Percentiles rank a stretch among this genome's conserved stretches.
These are phyloP conservation scores for Leptocoma aspasia DNA, from an alignment of 2,113 vertebrate genomes.

Conservation along the genomic window DNA sequence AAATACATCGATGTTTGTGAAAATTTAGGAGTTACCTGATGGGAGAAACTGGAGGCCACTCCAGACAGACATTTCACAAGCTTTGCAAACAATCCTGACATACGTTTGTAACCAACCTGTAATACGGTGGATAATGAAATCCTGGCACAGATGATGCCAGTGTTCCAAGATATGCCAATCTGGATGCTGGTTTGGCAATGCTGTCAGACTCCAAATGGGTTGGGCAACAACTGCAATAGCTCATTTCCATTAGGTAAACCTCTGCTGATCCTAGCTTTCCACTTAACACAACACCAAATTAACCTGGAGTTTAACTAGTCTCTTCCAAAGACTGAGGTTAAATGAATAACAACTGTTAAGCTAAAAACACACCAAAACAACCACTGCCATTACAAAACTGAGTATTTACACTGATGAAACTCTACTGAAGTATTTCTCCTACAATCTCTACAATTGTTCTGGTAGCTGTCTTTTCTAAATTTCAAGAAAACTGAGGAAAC, in stretches of 20 bases:
- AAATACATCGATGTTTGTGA: not conserved
- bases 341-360: not conserved
- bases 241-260: not conserved
- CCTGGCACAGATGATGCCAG: not conserved
- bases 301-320: not conserved
- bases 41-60: not conserved
- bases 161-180: not conserved
- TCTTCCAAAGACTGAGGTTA: not conserved
- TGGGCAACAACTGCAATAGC: not conserved
- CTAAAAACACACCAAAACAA: not conserved
- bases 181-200: not conserved
- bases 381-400: not conserved
- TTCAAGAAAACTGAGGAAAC: not conserved
- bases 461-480: not conserved
- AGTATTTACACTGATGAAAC: not conserved
- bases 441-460: not conserved
- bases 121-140: not conserved
- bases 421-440: not conserved
- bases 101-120: not conserved
- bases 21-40: not conserved
- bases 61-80: not conserved
- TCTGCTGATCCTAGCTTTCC: not conserved
- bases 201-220: not conserved
- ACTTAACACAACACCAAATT: not conserved
- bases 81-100: not conserved